Percentiles rank a stretch among this genome's conserved stretches.
Conservation (phyloP, 2,797 vertebrate species). For the Protosalanx chinensis region DNA sequence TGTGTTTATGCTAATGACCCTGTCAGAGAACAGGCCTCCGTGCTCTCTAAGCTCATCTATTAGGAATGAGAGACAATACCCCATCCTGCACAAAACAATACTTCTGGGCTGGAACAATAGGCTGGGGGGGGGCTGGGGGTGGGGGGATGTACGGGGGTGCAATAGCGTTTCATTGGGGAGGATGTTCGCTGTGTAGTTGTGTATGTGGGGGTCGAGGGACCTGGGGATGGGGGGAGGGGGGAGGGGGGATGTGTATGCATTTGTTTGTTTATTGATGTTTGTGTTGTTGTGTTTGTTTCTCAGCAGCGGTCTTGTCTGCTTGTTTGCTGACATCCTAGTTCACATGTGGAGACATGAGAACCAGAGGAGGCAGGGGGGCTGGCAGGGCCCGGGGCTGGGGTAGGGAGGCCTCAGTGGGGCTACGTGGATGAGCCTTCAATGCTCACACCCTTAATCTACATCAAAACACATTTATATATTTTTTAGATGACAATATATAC, state of each 20-base stretch:
- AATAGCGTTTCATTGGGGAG: conserved; percentile 20
- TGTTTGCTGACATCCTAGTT: conserved; percentile 68
- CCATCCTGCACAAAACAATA: conserved; percentile 56
- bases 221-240: background rate
- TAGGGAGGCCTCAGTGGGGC: background rate
- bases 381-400: conserved; percentile 17
- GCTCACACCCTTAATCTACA: background rate
- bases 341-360: conserved; percentile 44
- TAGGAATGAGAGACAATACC: conserved; percentile 67
- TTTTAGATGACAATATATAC: background rate
- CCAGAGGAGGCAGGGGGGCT: conserved; percentile 24
- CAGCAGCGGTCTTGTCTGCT: conserved; percentile 61
- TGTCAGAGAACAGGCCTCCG: conserved; percentile 60
- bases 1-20: conserved; percentile 75
- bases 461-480: background rate
- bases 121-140: conserved; percentile 34
- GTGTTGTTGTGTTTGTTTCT: conserved; percentile 67
- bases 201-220: background rate
- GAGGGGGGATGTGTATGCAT: conserved; percentile 37
- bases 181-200: background rate
- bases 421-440: background rate
- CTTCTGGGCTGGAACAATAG: conserved; percentile 46
- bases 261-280: conserved; percentile 77
- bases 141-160: conserved; percentile 40
- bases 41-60: conserved; percentile 70